These are phyloP conservation scores for Diuraphis noxia DNA, from an alignment of 1,140 invertebrate species.

Conservation along the genomic window DNA sequence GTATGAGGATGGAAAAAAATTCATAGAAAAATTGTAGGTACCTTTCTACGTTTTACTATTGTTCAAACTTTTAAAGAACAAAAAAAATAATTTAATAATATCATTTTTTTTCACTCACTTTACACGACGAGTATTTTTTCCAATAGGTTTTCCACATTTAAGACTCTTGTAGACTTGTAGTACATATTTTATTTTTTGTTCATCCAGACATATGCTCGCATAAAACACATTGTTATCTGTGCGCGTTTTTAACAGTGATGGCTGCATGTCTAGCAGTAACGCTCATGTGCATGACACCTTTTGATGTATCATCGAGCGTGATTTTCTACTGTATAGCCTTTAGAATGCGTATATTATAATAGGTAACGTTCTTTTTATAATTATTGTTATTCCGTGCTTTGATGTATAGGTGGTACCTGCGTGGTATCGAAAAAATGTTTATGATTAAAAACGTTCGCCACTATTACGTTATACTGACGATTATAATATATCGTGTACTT, in stretches of 20 bases:
- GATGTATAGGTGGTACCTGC: too few relatives aligned
- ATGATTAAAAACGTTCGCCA: background rate
- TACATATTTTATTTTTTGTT: background rate
- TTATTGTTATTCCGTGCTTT: background rate
- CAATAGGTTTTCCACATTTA: background rate
- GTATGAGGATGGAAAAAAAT: background rate
- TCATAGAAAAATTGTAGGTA: slow-evolving; percentile 2
- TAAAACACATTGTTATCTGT: background rate
- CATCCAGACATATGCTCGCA: background rate
- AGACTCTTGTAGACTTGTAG: background rate
- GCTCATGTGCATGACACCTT: background rate
- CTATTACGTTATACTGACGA: too few relatives aligned
- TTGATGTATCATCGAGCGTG: background rate
- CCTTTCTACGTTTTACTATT: background rate
- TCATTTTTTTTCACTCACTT: background rate
- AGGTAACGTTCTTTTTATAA: background rate
- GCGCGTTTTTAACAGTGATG: background rate
- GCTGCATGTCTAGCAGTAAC: background rate
- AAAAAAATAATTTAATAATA: background rate
- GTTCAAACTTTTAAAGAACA: background rate
- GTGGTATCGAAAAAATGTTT: background rate
- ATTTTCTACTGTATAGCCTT: background rate
- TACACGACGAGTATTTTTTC: background rate
- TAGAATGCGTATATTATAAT: background rate
- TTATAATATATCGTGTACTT: background rate